Base-by-base conservation (phyloP, 1,140 invertebrate genomes). In the Cardiocondyla obscurior region DNA sequence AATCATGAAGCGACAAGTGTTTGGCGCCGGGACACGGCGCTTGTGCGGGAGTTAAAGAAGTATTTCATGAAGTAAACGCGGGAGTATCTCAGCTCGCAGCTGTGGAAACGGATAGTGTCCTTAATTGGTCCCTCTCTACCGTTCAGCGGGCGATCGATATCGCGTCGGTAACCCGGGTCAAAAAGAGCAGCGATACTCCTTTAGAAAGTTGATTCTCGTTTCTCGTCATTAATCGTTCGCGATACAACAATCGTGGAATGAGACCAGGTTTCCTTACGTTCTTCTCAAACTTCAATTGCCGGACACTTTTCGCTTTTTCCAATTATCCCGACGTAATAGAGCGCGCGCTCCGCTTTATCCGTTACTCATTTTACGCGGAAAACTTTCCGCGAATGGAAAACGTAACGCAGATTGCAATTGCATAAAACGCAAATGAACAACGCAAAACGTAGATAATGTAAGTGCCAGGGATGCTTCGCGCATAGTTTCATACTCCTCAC, bases 1-100 rank as follows among this genome's bases (percentile, higher is more conserved):
- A 79, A 87, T 84, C 72, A 83, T 83, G 81, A 69, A 86, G 85
- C 85, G 81, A 87, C 85, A 86, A 87, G 81, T 86, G 85, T 87
- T 85, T 84, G 76, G 58, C 46, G 85, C 82, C 76, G 64, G 36
- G 46, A 67, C 64, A 67, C 64, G 53, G 79, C 46, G 55, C 49
- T 83, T 83, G 72, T 74, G 49, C 60, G 64, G 57, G 85, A 64
- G 64, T 83, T 73, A 25, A 70, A 33, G 51, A 69, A 51, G 72
- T 84, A 86, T 83, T 62, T 81, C 46, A 74, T 60, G 57, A 77
- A 87, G 85, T 86, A 83, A 72, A 76, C 67, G 76, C 51, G 67
- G 49, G 49, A 51, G 33, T 69, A 81, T 86, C 51, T 79, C 74
- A 64, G 16, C 62, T 79, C 62, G n/a, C 74, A 79, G 74, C 74